phyloP scores from a whole-genome alignment of 2,888 invertebrate genomes.

The Globia sparganii region DNA sequence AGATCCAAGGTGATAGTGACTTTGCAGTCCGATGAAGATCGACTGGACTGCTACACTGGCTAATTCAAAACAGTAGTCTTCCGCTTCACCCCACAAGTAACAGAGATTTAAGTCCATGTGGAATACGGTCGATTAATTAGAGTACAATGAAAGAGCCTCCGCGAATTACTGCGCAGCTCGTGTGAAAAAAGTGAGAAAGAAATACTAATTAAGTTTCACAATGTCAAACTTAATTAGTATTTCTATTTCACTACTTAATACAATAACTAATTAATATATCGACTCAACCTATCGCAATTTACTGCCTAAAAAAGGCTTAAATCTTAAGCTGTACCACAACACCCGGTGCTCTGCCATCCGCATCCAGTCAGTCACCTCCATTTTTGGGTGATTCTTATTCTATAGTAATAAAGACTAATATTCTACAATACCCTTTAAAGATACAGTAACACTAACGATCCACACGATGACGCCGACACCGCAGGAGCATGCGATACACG shows the following conservation, averaged over 20 bases:
- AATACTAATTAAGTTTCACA: not conserved
- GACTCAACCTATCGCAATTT: not conserved
- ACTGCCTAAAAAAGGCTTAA: not conserved
- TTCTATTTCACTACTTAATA: not conserved
- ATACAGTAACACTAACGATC: not conserved
- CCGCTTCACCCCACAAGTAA: no score
- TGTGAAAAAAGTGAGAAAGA: not conserved
- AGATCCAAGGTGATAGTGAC: not conserved
- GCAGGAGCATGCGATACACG: slow-evolving; percentile 39
- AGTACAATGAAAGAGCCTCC: not conserved
- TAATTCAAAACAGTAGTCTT: not conserved
- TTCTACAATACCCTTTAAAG: not conserved
- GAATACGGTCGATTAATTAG: not conserved
- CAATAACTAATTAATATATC: not conserved
- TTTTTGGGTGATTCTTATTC: not conserved
- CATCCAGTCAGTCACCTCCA: not conserved
- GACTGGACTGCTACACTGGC: not conserved
- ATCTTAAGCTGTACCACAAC: not conserved
- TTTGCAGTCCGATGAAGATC: not conserved
- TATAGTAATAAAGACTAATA: not conserved
- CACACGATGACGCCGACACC: slow-evolving; percentile 54
- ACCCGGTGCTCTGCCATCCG: not conserved
- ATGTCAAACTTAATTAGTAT: no score
- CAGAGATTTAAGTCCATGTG: not conserved
- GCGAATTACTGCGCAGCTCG: not conserved